Conservation (phyloP, 2,113 vertebrate genomes). For the Onychostoma macrolepis region DNA sequence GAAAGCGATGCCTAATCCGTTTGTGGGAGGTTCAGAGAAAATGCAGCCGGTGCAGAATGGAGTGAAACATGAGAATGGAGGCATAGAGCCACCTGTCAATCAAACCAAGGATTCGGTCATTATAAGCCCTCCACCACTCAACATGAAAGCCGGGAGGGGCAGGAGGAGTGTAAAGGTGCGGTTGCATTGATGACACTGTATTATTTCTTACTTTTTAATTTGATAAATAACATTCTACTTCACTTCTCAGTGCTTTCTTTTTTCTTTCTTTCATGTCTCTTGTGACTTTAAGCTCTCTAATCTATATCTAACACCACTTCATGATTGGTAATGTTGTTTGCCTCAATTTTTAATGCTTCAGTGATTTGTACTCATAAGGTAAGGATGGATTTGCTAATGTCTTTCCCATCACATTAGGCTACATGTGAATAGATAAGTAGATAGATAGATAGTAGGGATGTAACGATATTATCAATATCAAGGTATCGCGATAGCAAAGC, state of each 20-base stretch:
- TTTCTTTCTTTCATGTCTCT: neutral
- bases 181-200: neutral
- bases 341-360: slow-evolving; percentile 62
- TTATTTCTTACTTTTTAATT: neutral
- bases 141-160: slow-evolving; percentile 85
- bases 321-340: slow-evolving; percentile 48
- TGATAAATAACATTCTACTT: neutral
- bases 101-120: slow-evolving; percentile 78
- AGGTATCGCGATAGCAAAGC: no score
- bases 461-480: no score
- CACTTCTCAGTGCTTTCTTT: neutral
- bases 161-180: slow-evolving; percentile 86
- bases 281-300: neutral
- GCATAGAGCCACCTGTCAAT: slow-evolving; percentile 58
- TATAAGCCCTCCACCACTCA: slow-evolving; percentile 87
- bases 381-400: slow-evolving; percentile 46
- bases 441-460: no score
- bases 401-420: neutral
- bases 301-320: slow-evolving; percentile 17
- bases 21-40: slow-evolving; percentile 72
- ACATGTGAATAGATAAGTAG: neutral
- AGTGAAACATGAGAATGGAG: slow-evolving; percentile 65
- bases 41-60: slow-evolving; percentile 75
- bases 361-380: slow-evolving; percentile 57
- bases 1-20: slow-evolving; percentile 69